Conservation (phyloP, 2,113 vertebrate genomes). For the Uria lomvia region DNA sequence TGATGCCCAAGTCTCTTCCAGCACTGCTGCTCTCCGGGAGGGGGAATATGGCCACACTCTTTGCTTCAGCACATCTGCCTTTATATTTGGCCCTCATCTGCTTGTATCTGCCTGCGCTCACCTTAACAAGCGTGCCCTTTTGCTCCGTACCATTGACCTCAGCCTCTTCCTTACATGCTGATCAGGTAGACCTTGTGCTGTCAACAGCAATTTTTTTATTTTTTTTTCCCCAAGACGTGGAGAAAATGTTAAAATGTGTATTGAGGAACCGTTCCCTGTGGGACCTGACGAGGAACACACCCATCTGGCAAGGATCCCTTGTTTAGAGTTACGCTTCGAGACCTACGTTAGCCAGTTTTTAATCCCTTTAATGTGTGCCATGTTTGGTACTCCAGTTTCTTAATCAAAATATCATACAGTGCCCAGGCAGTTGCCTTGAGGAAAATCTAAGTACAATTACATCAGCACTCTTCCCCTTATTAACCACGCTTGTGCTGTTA, state of each 20-base stretch:
- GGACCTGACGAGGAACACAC: slow-evolving; percentile 14
- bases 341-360: slow-evolving; percentile 46
- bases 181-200: background rate
- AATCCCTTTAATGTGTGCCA: slow-evolving; percentile 66
- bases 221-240: background rate
- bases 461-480: slow-evolving; percentile 69
- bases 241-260: background rate
- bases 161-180: background rate
- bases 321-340: slow-evolving; percentile 34
- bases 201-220: background rate
- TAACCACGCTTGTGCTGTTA: slow-evolving; percentile 61
- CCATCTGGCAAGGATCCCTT: slow-evolving; percentile 15
- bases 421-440: slow-evolving; percentile 58
- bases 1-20: background rate
- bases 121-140: background rate
- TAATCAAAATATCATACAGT: slow-evolving; percentile 53
- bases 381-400: slow-evolving; percentile 50
- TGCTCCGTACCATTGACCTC: background rate
- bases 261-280: slow-evolving; percentile 9
- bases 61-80: background rate
- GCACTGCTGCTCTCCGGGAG: background rate
- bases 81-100: background rate
- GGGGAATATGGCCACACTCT: accelerated
- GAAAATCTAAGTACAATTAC: slow-evolving; percentile 59
- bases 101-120: background rate